Evolutionary conservation across 2,888 invertebrate genomes (phyloP).

Genomic region (Macrosiphum euphorbiae): DNA sequence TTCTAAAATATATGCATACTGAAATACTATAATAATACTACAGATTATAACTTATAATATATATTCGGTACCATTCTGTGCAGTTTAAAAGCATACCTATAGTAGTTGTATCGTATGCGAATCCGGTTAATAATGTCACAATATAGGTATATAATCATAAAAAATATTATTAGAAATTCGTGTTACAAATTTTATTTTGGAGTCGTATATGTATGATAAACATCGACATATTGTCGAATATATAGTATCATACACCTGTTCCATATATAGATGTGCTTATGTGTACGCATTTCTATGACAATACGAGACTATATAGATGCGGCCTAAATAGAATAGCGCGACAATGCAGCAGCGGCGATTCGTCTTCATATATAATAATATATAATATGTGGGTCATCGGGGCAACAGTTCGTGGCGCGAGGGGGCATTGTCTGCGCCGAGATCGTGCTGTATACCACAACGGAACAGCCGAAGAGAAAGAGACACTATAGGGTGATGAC

Average conservation of each 20-base stretch:
- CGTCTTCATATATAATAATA: not conserved
- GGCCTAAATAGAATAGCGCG: not conserved
- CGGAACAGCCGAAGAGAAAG: not conserved
- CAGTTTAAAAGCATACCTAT: not conserved
- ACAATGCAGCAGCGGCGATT: not conserved
- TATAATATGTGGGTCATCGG: constrained; percentile 53
- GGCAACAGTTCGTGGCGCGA: constrained; percentile 24
- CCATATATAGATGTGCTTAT: not conserved
- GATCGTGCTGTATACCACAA: not conserved
- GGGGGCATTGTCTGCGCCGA: constrained; percentile 3
- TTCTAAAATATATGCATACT: too few species aligned
- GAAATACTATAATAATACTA: too few species aligned
- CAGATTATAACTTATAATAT: not conserved
- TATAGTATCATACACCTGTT: not conserved
- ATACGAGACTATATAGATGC: not conserved
- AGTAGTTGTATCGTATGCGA: not conserved
- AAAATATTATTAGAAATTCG: not conserved
- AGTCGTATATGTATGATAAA: not conserved
- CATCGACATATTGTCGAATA: not conserved
- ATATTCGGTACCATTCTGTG: not conserved
- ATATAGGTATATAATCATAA: not conserved
- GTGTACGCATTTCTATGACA: not conserved
- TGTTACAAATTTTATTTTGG: not conserved
- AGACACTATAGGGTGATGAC: not conserved
- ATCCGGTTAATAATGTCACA: not conserved